Percentiles rank a stretch among this genome's conserved stretches.
These are phyloP conservation scores for Pantherophis alleghaniensis DNA, from an alignment of 2,797 vertebrate genomes.

Conservation along the genomic window DNA sequence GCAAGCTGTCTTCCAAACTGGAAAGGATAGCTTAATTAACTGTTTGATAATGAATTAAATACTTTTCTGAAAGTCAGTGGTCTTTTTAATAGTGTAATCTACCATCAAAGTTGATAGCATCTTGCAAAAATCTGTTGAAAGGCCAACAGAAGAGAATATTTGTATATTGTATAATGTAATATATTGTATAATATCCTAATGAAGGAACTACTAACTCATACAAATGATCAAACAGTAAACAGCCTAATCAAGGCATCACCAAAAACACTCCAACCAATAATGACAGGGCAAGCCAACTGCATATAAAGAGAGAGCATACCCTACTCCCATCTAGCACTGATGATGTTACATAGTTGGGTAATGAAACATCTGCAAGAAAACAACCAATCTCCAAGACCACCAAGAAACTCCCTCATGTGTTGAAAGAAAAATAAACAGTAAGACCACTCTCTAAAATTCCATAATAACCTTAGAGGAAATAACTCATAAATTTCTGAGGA, in stretches of 20 bases:
- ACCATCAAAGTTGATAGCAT: background rate
- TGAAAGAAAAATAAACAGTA: background rate
- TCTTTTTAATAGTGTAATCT: background rate
- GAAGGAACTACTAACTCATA: background rate
- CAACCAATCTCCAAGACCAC: background rate
- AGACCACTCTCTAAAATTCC: background rate
- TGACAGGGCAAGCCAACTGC: background rate
- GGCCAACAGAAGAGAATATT: background rate
- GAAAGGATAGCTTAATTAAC: background rate
- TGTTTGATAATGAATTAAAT: background rate
- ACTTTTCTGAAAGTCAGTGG: background rate
- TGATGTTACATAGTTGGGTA: background rate
- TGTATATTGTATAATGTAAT: background rate
- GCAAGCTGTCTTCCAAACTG: background rate
- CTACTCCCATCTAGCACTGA: background rate
- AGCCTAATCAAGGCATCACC: background rate
- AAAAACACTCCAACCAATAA: background rate
- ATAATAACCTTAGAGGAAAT: background rate
- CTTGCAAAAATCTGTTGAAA: background rate
- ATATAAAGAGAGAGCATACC: background rate
- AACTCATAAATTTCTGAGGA: background rate
- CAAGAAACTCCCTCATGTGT: background rate
- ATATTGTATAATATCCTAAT: background rate
- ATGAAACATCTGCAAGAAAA: background rate
- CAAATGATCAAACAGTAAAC: background rate